phyloP scores from a whole-genome alignment of 1,140 invertebrate species.

The Steinernema khuongi region DNA sequence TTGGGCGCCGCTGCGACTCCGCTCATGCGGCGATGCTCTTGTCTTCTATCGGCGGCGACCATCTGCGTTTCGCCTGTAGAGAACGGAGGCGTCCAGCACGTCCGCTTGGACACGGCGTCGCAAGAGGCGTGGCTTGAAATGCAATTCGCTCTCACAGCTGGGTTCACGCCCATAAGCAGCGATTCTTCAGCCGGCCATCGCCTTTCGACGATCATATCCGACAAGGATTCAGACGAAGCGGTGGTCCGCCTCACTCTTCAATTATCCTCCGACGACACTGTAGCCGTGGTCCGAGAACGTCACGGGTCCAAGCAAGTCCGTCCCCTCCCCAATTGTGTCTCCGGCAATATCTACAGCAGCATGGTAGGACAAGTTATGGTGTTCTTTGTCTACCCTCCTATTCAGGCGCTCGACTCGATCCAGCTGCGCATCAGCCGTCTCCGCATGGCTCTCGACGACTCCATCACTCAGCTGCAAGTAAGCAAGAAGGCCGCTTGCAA shows the following conservation, averaged over 20 bases:
- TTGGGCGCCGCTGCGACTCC: not conserved
- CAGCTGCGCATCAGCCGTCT: not conserved
- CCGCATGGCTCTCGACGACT: not conserved
- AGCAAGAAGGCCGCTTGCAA: not conserved
- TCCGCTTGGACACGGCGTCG: not conserved
- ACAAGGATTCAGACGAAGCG: not conserved
- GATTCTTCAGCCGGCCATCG: not conserved
- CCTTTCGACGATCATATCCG: not conserved
- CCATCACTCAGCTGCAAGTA: not conserved
- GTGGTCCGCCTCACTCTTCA: not conserved
- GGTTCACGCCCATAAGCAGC: constrained; percentile 5
- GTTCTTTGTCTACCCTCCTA: not conserved
- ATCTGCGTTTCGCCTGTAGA: not conserved
- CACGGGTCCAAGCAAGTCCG: not conserved
- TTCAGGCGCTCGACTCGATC: not conserved
- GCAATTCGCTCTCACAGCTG: not conserved
- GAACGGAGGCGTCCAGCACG: not conserved
- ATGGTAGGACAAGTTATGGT: not conserved
- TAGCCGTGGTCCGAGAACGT: not conserved
- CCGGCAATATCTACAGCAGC: not conserved
- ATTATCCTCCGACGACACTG: not conserved
- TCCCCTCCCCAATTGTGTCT: not conserved
- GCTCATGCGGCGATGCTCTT: not conserved
- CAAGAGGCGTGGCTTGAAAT: not conserved
- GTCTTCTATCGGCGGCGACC: not conserved